These are phyloP conservation scores for Cloeon dipterum DNA, from an alignment of 2,888 invertebrate genomes.

Conservation along the genomic window DNA sequence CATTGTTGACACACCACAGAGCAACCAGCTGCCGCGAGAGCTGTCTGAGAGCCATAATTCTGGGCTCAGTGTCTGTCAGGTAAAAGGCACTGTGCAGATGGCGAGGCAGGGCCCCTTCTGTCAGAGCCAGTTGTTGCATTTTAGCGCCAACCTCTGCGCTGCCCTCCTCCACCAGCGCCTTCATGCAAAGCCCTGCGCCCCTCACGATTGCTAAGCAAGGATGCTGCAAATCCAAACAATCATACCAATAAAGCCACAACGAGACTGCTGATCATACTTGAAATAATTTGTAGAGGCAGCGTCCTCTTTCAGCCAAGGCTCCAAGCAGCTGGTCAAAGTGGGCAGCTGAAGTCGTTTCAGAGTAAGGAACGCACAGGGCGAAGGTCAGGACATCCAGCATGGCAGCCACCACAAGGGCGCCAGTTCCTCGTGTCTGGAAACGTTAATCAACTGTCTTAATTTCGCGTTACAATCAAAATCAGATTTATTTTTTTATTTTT, in stretches of 20 bases:
- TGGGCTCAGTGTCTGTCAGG: conserved; percentile 54
- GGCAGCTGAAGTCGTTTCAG: conserved; percentile 94
- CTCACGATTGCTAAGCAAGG: conserved; percentile 96
- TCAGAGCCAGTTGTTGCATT: conserved; percentile 89
- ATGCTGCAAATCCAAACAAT: conserved; percentile 41
- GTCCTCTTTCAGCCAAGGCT: conserved; percentile 80
- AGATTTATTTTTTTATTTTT: conserved; percentile 2
- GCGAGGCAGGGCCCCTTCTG: conserved; percentile 86
- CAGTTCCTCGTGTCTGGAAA: conserved; percentile 64
- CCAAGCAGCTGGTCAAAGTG: conserved; percentile 83
- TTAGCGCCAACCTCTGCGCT: conserved; percentile 71
- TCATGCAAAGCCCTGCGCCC: conserved; percentile 91
- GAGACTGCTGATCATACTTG: conserved; percentile 28
- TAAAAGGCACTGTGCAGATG: conserved; percentile 82
- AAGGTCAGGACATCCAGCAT: conserved; percentile 98
- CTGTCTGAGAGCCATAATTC: conserved; percentile 68
- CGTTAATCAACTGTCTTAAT: not conserved
- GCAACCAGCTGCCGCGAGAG: conserved; percentile 84
- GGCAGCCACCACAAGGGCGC: conserved; percentile 85
- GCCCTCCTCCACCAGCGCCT: conserved; percentile 95
- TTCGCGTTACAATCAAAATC: no score
- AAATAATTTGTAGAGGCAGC: conserved; percentile 77
- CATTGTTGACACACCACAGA: conserved; percentile 89
- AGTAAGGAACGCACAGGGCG: conserved; percentile 93
- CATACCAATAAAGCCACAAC: conserved; percentile 2